Percentiles rank a stretch among this genome's conserved stretches.
These are phyloP conservation scores for Apodemia hepburni DNA, from an alignment of 2,888 invertebrate species.

Conservation along the genomic window DNA sequence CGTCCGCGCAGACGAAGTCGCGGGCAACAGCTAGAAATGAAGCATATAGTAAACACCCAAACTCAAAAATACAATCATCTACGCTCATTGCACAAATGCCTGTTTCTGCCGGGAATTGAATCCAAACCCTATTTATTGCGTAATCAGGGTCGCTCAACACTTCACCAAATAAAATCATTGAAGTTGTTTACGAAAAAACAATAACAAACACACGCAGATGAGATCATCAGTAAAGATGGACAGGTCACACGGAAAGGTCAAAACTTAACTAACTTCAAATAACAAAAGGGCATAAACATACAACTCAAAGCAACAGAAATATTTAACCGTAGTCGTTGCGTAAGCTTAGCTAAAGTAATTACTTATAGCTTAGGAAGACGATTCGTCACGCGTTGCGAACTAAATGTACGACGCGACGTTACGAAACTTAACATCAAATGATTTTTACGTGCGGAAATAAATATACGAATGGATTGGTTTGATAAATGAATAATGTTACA, in stretches of 20 bases:
- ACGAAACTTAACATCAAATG: neutral
- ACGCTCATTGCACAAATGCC: too few relatives aligned
- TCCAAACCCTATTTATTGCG: too few relatives aligned
- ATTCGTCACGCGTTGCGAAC: slow-evolving; percentile 13
- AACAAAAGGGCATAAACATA: slow-evolving; percentile 10
- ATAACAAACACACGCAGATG: neutral
- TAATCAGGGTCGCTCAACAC: too few relatives aligned
- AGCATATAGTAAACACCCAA: too few relatives aligned
- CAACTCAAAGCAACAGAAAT: neutral
- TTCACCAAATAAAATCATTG: too few relatives aligned
- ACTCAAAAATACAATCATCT: too few relatives aligned
- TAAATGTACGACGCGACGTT: slow-evolving; percentile 6
- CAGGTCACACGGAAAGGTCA: neutral
- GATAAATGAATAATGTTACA: too few relatives aligned
- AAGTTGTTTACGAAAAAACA: neutral
- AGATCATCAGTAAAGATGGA: neutral
- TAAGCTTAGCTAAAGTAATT: slow-evolving; percentile 10
- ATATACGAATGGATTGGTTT: neutral
- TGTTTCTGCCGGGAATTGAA: too few relatives aligned
- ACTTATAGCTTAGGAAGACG: slow-evolving; percentile 13
- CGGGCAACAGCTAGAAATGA: too few relatives aligned
- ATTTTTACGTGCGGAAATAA: neutral
- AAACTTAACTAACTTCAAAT: slow-evolving; percentile 1
- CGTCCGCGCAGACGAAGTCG: too few relatives aligned
- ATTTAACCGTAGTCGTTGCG: slow-evolving; percentile 1